Evolutionary conservation across 1,140 invertebrate genomes (phyloP).

Genomic region (Drosophila pectinifera): DNA sequence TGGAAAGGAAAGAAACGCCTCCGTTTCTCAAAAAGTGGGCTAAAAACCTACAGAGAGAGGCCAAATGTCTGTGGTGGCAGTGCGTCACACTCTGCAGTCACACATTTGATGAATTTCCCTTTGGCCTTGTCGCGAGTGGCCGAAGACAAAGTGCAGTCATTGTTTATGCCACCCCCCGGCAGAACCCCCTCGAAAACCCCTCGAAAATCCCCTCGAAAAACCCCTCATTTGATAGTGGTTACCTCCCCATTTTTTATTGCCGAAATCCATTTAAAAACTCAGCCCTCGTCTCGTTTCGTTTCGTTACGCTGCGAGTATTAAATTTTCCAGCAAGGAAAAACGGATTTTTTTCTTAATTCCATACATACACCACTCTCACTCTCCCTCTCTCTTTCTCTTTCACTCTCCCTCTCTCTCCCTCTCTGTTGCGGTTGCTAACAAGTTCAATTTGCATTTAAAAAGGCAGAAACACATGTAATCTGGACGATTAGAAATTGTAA

Average conservation of each 20-base stretch:
- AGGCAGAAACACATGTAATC: constrained; percentile 80
- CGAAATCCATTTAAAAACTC: constrained; percentile 37
- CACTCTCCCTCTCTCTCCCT: constrained; percentile 24
- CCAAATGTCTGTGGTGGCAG: constrained; percentile 40
- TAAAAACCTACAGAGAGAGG: constrained; percentile 3
- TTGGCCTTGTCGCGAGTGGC: constrained; percentile 76
- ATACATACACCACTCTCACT: neutral
- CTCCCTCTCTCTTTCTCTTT: constrained; percentile 26
- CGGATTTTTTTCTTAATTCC: constrained; percentile 26
- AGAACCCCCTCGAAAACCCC: neutral
- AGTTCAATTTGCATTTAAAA: constrained; percentile 83
- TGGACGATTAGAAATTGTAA: constrained; percentile 80
- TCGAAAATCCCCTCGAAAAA: constrained; percentile 8
- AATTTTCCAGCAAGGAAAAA: constrained; percentile 34
- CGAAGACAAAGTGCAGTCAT: constrained; percentile 56
- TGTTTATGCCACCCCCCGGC: constrained; percentile 61
- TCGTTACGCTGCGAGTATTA: neutral
- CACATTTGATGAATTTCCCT: constrained; percentile 75
- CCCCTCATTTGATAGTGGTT: constrained; percentile 26
- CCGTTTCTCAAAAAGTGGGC: constrained; percentile 18
- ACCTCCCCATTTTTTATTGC: constrained; percentile 27
- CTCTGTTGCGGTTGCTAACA: constrained; percentile 66
- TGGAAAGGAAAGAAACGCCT: constrained; percentile 7
- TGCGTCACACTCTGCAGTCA: constrained; percentile 31
- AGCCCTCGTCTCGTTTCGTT: constrained; percentile 3